Evolutionary conservation across 2,888 invertebrate genomes (phyloP).

Genomic region (Heterodera filipjevi): DNA sequence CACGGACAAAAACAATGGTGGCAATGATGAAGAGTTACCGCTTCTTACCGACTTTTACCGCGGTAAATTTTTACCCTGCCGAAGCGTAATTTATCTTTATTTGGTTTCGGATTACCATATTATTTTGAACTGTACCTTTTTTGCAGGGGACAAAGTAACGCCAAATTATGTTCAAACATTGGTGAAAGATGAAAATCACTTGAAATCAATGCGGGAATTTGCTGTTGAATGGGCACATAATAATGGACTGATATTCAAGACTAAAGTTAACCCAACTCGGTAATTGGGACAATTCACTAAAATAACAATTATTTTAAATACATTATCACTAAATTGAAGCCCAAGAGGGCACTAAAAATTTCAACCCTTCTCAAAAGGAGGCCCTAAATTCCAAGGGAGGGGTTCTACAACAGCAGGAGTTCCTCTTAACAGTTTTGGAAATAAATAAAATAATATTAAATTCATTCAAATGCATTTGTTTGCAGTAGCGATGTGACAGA

Average conservation of each 20-base stretch:
- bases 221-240: constrained; percentile 7
- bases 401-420: too few relatives aligned
- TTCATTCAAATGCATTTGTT: neutral
- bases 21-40: too few relatives aligned
- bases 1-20: too few relatives aligned
- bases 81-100: too few relatives aligned
- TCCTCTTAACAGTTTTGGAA: neutral
- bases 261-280: neutral
- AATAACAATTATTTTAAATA: neutral
- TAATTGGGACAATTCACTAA: neutral
- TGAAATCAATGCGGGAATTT: neutral
- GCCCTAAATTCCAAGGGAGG: too few relatives aligned
- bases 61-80: too few relatives aligned
- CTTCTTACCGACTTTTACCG: too few relatives aligned
- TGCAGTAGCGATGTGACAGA: neutral
- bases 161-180: neutral
- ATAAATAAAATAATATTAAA: neutral
- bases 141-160: neutral
- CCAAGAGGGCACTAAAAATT: too few relatives aligned
- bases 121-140: neutral
- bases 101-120: too few relatives aligned
- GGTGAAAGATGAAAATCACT: neutral
- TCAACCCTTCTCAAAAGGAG: too few relatives aligned
- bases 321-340: too few relatives aligned
- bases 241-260: neutral